These are phyloP conservation scores for Sebastes nivosus DNA, from an alignment of 2,797 vertebrate species.

Conservation along the genomic window DNA sequence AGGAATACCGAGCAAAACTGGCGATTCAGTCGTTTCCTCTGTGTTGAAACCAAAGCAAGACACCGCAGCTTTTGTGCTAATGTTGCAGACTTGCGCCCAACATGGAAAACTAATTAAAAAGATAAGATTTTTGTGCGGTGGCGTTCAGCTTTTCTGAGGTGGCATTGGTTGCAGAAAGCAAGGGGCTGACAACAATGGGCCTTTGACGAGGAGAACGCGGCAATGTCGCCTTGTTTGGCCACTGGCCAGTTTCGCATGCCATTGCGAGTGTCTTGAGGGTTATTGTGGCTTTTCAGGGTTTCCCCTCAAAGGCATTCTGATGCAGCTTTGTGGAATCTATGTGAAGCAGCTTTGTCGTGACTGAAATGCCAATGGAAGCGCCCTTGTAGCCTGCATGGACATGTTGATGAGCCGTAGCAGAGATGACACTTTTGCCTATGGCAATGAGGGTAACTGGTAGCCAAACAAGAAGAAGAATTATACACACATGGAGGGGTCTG, in stretches of 20 bases:
- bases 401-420: background rate
- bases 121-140: slow-evolving; percentile 73
- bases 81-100: slow-evolving; percentile 63
- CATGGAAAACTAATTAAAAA: slow-evolving; percentile 77
- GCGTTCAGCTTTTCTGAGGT: slow-evolving; percentile 53
- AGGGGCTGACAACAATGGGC: slow-evolving; percentile 75
- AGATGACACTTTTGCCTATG: slow-evolving; percentile 9
- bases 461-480: slow-evolving; percentile 5
- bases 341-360: slow-evolving; percentile 69
- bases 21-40: slow-evolving; percentile 38
- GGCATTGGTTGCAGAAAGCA: slow-evolving; percentile 70
- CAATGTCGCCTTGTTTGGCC: slow-evolving; percentile 85
- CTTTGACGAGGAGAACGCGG: slow-evolving; percentile 68
- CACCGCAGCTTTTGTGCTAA: slow-evolving; percentile 54
- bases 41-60: slow-evolving; percentile 23
- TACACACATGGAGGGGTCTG: background rate
- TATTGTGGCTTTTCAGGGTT: slow-evolving; percentile 79
- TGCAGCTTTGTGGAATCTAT: slow-evolving; percentile 59
- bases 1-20: slow-evolving; percentile 21
- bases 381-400: slow-evolving; percentile 26
- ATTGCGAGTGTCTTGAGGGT: slow-evolving; percentile 75
- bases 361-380: slow-evolving; percentile 65
- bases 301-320: slow-evolving; percentile 66
- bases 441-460: background rate
- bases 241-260: slow-evolving; percentile 72